Evolutionary conservation across 2,797 vertebrate species (phyloP).

Genomic region (Pseudochromis fuscus): DNA sequence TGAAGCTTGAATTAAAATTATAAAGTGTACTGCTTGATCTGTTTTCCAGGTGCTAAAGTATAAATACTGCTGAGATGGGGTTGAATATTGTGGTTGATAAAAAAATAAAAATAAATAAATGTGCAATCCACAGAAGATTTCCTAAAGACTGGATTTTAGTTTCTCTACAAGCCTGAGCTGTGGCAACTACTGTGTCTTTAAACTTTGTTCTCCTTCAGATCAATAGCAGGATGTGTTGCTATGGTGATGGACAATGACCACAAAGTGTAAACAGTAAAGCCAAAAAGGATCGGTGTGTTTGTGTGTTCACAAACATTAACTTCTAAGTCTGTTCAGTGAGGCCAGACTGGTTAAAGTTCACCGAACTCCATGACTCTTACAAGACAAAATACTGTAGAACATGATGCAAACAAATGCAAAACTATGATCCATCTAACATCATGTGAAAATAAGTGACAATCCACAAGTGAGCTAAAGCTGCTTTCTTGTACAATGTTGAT

Average conservation of each 20-base stretch:
- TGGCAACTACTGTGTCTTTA: conserved; percentile 30
- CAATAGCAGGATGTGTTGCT: conserved; percentile 81
- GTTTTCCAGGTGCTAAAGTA: no score
- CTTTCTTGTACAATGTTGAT: neutral
- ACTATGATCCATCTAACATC: neutral
- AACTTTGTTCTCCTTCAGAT: conserved; percentile 64
- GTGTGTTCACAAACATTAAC: conserved; percentile 68
- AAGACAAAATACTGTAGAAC: neutral
- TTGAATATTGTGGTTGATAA: no score
- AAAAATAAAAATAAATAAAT: no score
- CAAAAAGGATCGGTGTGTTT: conserved; percentile 62
- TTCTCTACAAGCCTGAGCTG: neutral
- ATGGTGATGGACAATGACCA: conserved; percentile 80
- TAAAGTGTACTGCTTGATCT: no score
- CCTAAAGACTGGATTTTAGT: neutral
- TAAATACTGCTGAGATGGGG: no score
- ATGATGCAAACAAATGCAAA: neutral
- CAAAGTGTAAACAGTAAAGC: conserved; percentile 79
- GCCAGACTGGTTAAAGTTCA: conserved; percentile 56
- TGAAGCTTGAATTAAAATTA: no score
- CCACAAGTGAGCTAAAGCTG: neutral
- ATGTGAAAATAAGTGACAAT: neutral
- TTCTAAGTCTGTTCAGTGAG: conserved; percentile 36
- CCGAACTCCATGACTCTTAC: neutral
- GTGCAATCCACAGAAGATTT: neutral